Conservation (phyloP, 2,797 vertebrate genomes). For the Pangasius mekongensis region DNA sequence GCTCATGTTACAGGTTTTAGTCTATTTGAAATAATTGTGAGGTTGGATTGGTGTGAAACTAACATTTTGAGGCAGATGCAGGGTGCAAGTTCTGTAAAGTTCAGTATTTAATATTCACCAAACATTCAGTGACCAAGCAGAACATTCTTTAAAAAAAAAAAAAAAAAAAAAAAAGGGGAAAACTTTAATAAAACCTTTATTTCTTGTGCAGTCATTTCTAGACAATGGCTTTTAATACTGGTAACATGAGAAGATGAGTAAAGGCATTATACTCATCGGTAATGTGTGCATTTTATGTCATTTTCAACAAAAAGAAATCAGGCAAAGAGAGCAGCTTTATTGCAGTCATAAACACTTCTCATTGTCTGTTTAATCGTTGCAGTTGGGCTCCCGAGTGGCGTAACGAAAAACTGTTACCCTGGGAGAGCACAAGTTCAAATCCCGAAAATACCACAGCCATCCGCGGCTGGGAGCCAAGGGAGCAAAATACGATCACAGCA, state of each 20-base stretch:
- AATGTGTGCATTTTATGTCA: neutral
- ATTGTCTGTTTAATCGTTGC: neutral
- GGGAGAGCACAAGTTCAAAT: neutral
- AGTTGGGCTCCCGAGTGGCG: neutral
- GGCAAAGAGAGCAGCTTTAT: neutral
- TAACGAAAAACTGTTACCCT: neutral
- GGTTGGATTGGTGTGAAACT: neutral
- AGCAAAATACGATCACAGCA: neutral
- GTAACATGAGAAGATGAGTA: neutral
- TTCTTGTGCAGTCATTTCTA: too few species aligned
- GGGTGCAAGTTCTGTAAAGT: neutral
- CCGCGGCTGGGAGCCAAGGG: neutral
- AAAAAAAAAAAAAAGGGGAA: neutral
- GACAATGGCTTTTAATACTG: too few species aligned
- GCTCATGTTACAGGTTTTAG: neutral
- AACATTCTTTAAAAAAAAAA: neutral
- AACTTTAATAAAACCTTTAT: neutral
- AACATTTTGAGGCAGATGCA: neutral
- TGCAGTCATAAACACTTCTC: neutral
- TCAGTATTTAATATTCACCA: neutral
- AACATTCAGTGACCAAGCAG: neutral
- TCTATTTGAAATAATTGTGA: neutral
- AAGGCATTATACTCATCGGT: too few species aligned
- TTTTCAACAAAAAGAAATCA: neutral
- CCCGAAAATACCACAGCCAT: neutral